Conservation (phyloP, 2,113 vertebrate genomes). For the Petaurus breviceps region DNA sequence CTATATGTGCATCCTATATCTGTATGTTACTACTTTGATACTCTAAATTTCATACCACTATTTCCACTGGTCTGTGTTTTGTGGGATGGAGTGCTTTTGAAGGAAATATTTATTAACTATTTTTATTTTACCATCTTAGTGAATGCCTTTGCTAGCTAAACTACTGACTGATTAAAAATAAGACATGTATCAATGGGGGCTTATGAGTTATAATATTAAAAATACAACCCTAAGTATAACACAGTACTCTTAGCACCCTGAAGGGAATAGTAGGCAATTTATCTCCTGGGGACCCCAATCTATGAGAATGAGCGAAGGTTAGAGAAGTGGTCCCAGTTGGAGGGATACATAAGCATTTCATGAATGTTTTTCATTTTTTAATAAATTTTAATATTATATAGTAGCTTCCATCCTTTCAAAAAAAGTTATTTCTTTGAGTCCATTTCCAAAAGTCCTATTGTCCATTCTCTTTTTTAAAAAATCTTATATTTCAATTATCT, state of each 20-base stretch:
- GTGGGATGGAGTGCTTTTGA: not conserved
- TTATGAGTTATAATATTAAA: not conserved
- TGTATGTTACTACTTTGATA: not conserved
- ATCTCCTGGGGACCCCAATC: not conserved
- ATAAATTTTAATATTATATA: not conserved
- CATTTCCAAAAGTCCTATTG: not conserved
- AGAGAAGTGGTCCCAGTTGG: not conserved
- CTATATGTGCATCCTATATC: not conserved
- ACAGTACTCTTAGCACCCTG: not conserved
- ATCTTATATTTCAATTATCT: not conserved
- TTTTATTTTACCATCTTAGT: no score
- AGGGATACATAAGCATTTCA: not conserved
- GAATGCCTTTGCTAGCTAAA: not conserved
- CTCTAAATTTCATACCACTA: not conserved
- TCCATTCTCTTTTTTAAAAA: not conserved
- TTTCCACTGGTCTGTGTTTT: not conserved
- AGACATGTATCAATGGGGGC: not conserved
- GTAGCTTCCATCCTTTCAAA: not conserved
- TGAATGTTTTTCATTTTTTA: not conserved
- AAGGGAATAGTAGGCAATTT: not conserved
- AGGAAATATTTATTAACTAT: not conserved
- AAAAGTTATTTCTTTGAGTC: not conserved
- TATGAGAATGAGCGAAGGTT: not conserved
- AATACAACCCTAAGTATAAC: not conserved
- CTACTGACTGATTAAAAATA: not conserved